Evolutionary conservation across 2,888 invertebrate species (phyloP).

Genomic region (Zootermopsis nevadensis): DNA sequence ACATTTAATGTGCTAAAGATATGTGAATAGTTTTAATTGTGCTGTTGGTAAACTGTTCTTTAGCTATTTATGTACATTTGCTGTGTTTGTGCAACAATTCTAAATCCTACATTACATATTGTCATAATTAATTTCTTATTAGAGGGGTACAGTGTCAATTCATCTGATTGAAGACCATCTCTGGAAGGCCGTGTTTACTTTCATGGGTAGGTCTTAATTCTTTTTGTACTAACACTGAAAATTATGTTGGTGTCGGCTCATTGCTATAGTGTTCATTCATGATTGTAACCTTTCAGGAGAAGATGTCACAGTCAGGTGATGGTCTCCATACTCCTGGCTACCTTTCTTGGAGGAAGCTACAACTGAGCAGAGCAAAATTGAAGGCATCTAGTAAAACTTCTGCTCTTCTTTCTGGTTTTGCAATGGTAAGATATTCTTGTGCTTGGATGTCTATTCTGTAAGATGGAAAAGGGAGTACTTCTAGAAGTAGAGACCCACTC

Average conservation of each 20-base stretch:
- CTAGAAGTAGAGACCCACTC: too few relatives aligned
- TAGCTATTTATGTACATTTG: conserved; percentile 41
- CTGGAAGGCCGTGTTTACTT: conserved; percentile 30
- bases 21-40: background rate
- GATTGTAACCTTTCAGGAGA: conserved; percentile 45
- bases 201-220: conserved; percentile 41
- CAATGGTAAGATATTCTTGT: conserved; percentile 80
- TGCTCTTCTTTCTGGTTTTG: conserved; percentile 95
- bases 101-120: conserved; percentile 26
- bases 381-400: conserved; percentile 99
- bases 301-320: conserved; percentile 80
- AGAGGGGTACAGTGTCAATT: conserved; percentile 4
- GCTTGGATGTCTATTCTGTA: background rate
- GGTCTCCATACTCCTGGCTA: conserved; percentile 86
- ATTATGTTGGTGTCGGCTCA: background rate
- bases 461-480: too few relatives aligned
- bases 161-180: conserved; percentile 39
- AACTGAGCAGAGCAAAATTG: conserved; percentile 95
- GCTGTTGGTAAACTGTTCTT: background rate
- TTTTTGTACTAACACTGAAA: conserved; percentile 1
- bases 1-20: background rate
- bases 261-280: background rate
- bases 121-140: conserved; percentile 30
- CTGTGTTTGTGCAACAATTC: conserved; percentile 39
- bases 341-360: conserved; percentile 89